phyloP scores from a whole-genome alignment of 2,113 vertebrate genomes.

The Cynocephalus volans region DNA sequence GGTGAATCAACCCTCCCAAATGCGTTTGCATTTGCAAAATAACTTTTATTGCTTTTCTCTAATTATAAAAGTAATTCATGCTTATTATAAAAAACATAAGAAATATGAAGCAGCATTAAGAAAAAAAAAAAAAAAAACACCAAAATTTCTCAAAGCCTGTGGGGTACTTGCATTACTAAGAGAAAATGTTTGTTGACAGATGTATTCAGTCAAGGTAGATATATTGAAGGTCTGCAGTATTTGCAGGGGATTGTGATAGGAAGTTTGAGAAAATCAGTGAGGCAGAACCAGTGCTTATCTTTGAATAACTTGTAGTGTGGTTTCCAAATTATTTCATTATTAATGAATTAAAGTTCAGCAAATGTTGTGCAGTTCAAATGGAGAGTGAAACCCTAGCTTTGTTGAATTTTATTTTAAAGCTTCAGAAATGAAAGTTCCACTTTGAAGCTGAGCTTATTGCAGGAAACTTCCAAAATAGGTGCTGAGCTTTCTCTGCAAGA shows the following conservation, averaged over 20 bases:
- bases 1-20: conserved; percentile 62
- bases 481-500: background rate
- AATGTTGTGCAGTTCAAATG: background rate
- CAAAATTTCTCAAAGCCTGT: conserved; percentile 9
- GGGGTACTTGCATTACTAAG: conserved; percentile 68
- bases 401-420: conserved; percentile 37
- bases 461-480: background rate
- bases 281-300: background rate
- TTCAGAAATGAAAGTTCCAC: background rate
- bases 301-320: background rate
- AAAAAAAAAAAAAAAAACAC: background rate
- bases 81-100: conserved; percentile 54
- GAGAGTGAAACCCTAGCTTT: background rate
- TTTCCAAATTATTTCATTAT: background rate
- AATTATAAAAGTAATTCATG: conserved; percentile 74
- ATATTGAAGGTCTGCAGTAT: background rate
- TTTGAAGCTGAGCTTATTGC: background rate
- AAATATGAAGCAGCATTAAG: conserved; percentile 66
- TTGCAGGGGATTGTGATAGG: background rate
- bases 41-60: conserved; percentile 68
- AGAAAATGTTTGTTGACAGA: background rate
- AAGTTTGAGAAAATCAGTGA: conserved; percentile 25
- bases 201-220: background rate
- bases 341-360: conserved; percentile 15
- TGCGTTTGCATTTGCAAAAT: conserved; percentile 66